These are phyloP conservation scores for Hystrix brachyura DNA, from an alignment of 2,113 vertebrate genomes.

Conservation along the genomic window DNA sequence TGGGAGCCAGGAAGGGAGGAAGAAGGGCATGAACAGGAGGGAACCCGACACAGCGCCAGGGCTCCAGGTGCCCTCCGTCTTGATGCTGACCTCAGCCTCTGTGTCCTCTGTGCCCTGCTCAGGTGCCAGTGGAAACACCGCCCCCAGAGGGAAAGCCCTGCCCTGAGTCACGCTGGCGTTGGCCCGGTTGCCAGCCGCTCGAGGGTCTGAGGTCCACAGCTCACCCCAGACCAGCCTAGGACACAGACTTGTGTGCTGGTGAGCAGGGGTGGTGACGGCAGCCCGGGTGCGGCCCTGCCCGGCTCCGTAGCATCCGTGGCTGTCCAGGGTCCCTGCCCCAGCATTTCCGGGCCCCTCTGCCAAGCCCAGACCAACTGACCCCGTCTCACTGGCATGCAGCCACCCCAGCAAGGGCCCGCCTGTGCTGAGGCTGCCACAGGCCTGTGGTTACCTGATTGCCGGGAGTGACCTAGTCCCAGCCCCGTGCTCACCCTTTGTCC, in stretches of 20 bases:
- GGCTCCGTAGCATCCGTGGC: neutral
- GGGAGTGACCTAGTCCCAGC: neutral
- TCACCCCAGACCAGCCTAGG: neutral
- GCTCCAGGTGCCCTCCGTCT: neutral
- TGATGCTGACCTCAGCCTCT: too few relatives aligned
- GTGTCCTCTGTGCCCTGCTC: neutral
- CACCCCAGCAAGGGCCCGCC: accelerated
- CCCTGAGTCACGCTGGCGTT: accelerated
- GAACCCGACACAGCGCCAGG: neutral
- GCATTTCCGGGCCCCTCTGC: too few relatives aligned
- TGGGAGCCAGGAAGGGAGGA: too few relatives aligned
- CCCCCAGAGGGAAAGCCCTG: accelerated
- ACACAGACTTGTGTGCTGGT: neutral
- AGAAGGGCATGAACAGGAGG: neutral
- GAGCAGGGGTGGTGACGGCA: neutral
- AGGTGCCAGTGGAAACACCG: neutral
- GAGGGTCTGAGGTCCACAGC: neutral
- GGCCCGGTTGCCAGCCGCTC: accelerated
- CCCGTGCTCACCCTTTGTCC: accelerated
- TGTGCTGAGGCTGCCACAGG: accelerated
- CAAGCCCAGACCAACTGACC: neutral
- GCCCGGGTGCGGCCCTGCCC: neutral
- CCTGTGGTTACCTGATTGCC: too few relatives aligned
- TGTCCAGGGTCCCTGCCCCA: accelerated
- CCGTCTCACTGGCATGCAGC: neutral